These are phyloP conservation scores for Aplocera efformata DNA, from an alignment of 2,888 invertebrate species.

Conservation along the genomic window DNA sequence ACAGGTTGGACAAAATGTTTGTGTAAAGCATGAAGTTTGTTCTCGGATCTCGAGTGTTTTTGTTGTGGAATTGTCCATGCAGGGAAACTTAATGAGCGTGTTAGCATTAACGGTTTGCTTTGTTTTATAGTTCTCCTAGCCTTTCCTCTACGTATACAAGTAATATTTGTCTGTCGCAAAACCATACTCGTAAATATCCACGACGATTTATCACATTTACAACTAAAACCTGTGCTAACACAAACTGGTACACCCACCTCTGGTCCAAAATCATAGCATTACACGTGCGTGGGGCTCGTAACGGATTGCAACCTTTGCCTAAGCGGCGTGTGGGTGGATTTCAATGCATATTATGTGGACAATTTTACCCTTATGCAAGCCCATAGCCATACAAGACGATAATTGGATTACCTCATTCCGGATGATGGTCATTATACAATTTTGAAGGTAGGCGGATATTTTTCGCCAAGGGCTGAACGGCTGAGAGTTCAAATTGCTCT, in stretches of 20 bases:
- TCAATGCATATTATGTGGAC: slow-evolving; percentile 11
- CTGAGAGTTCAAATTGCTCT: too few relatives aligned
- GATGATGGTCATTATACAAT: too few relatives aligned
- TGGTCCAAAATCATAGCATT: slow-evolving; percentile 30
- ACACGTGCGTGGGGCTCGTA: slow-evolving; percentile 18
- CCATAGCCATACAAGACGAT: not conserved
- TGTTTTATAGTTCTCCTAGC: too few relatives aligned
- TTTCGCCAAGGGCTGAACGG: too few relatives aligned
- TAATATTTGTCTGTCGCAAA: not conserved
- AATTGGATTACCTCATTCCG: not conserved
- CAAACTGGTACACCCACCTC: slow-evolving; percentile 23
- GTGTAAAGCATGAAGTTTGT: too few relatives aligned
- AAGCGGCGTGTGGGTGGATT: slow-evolving; percentile 15
- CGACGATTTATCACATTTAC: slow-evolving; percentile 9
- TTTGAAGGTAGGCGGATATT: too few relatives aligned
- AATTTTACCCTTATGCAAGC: slow-evolving; percentile 5
- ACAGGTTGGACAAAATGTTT: too few relatives aligned
- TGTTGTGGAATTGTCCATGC: too few relatives aligned
- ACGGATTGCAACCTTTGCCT: slow-evolving; percentile 25
- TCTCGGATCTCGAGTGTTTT: too few relatives aligned
- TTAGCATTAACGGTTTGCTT: too few relatives aligned
- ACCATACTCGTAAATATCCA: slow-evolving; percentile 6
- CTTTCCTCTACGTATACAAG: too few relatives aligned
- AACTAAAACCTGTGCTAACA: slow-evolving; percentile 13
- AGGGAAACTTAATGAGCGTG: too few relatives aligned